Conservation (phyloP, 2,113 vertebrate genomes). For the Nyctibius bracteatus region DNA sequence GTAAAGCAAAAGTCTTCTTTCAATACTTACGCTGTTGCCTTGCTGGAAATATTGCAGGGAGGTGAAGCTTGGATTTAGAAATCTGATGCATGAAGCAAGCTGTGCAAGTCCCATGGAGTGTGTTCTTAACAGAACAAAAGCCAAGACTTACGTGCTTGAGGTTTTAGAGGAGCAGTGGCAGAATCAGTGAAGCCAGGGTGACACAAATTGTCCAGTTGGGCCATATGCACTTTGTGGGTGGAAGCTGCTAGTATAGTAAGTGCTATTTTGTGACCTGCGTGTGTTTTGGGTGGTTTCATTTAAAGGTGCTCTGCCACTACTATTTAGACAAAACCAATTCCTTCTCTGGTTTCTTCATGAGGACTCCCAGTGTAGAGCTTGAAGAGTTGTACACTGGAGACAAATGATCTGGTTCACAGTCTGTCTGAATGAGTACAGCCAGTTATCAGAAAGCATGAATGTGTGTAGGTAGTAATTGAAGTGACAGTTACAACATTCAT, state of each 20-base stretch:
- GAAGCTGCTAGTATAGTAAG: neutral
- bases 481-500: neutral
- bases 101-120: neutral
- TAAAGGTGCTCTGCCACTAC: neutral
- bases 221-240: neutral
- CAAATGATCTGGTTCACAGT: neutral
- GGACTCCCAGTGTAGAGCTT: neutral
- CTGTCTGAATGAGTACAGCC: neutral
- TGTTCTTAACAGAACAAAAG: neutral
- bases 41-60: neutral
- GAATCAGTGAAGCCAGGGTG: neutral
- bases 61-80: neutral
- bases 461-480: neutral
- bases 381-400: neutral
- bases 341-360: neutral
- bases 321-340: neutral
- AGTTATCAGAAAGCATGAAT: neutral
- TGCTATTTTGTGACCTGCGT: rapidly evolving
- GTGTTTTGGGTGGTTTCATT: neutral
- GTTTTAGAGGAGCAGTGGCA: neutral
- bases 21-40: neutral
- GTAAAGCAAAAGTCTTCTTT: neutral
- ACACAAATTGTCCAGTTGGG: neutral
- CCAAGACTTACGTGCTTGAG: neutral
- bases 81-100: neutral